Conservation (phyloP, 2,888 invertebrate genomes). For the Conomelus anceps region DNA sequence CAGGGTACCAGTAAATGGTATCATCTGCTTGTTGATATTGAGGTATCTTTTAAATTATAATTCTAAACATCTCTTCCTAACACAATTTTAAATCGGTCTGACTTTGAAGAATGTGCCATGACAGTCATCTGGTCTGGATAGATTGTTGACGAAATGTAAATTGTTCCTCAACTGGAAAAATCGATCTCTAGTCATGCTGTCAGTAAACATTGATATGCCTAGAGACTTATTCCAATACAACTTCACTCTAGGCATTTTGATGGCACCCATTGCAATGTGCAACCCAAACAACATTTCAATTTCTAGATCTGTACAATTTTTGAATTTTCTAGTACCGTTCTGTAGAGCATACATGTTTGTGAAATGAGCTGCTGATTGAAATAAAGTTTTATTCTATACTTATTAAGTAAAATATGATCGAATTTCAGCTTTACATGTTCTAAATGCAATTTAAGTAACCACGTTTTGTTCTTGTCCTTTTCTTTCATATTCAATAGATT, state of each 20-base stretch:
- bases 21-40: constrained; percentile 37
- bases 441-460: too few relatives aligned
- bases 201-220: constrained; percentile 4
- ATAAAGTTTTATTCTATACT: too few relatives aligned
- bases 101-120: constrained; percentile 33
- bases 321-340: constrained; percentile 2
- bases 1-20: constrained; percentile 36
- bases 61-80: constrained; percentile 27
- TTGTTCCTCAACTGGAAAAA: constrained; percentile 30
- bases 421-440: too few relatives aligned
- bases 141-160: constrained; percentile 32
- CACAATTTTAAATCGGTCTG: constrained; percentile 30
- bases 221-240: constrained; percentile 1
- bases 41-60: constrained; percentile 25
- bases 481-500: too few relatives aligned
- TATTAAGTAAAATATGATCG: too few relatives aligned
- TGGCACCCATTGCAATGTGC: background rate
- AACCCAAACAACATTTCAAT: background rate
- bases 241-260: background rate
- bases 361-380: background rate
- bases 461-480: too few relatives aligned
- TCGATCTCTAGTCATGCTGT: constrained; percentile 30
- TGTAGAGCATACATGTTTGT: constrained; percentile 20
- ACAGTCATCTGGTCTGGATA: constrained; percentile 15
- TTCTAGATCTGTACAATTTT: background rate